phyloP scores from a whole-genome alignment of 2,888 invertebrate genomes.

The Uloborus plumipes region DNA sequence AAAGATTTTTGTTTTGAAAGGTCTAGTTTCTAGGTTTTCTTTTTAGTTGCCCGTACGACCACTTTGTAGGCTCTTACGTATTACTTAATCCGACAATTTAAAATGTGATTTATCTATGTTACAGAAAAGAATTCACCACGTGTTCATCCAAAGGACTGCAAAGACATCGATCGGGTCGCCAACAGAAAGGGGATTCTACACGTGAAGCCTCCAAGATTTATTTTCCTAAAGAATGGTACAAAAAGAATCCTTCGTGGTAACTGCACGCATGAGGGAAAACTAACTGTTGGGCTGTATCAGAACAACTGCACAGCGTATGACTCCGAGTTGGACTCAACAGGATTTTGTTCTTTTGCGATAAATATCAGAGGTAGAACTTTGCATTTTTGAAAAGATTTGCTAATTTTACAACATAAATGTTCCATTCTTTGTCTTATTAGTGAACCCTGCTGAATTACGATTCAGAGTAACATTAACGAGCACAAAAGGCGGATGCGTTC shows the following conservation, averaged over 20 bases:
- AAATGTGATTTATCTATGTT: neutral
- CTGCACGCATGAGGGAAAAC: slow-evolving; percentile 20
- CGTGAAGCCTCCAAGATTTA: slow-evolving; percentile 26
- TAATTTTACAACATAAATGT: no score
- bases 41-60: no score
- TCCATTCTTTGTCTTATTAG: no score
- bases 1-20: no score
- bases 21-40: no score
- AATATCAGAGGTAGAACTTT: slow-evolving; percentile 34
- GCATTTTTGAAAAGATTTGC: no score
- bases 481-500: no score
- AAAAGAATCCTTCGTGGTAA: slow-evolving; percentile 15
- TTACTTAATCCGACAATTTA: neutral
- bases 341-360: slow-evolving; percentile 23
- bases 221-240: neutral
- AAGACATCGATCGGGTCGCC: slow-evolving; percentile 15
- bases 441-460: no score
- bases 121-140: slow-evolving; percentile 19
- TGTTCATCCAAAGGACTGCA: slow-evolving; percentile 20
- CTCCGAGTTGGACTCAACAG: slow-evolving; percentile 26
- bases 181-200: slow-evolving; percentile 23
- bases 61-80: no score
- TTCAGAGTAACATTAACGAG: no score
- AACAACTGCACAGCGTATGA: slow-evolving; percentile 39
- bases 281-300: slow-evolving; percentile 23